These are phyloP conservation scores for Lithobates pipiens DNA, from an alignment of 2,797 vertebrate genomes.

Conservation along the genomic window DNA sequence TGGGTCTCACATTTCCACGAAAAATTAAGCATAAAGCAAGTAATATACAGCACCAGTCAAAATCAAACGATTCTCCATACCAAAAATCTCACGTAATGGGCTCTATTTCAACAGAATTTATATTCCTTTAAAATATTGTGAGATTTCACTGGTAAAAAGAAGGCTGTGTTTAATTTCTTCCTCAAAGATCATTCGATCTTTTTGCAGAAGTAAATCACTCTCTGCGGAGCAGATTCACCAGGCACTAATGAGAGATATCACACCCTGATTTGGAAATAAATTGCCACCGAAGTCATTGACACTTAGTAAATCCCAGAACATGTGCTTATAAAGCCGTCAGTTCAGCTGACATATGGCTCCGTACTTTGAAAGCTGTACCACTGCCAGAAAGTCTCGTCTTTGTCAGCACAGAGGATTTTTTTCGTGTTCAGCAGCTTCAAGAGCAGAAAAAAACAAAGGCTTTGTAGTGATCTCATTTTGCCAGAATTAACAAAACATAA, in stretches of 20 bases:
- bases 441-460: constrained; percentile 43
- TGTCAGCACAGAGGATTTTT: constrained; percentile 42
- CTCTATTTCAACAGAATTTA: constrained; percentile 35
- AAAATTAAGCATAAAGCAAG: constrained; percentile 17
- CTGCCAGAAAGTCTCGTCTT: constrained; percentile 53
- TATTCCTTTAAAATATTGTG: constrained; percentile 41
- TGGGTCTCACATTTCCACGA: constrained; percentile 3
- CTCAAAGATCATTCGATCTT: constrained; percentile 48
- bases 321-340: constrained; percentile 59
- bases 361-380: constrained; percentile 35
- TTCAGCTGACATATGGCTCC: constrained; percentile 54
- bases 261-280: constrained; percentile 59
- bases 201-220: constrained; percentile 52
- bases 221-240: constrained; percentile 49
- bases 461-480: constrained; percentile 32
- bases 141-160: constrained; percentile 32
- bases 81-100: constrained; percentile 13
- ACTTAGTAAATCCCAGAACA: constrained; percentile 58
- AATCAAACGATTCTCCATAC: constrained; percentile 22
- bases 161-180: constrained; percentile 44
- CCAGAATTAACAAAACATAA: constrained; percentile 43
- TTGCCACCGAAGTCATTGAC: constrained; percentile 56
- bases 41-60: constrained; percentile 21
- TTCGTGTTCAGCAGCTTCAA: constrained; percentile 38
- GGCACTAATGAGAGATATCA: constrained; percentile 59